phyloP scores from a whole-genome alignment of 2,113 vertebrate genomes.

The Hypanus sabinus region DNA sequence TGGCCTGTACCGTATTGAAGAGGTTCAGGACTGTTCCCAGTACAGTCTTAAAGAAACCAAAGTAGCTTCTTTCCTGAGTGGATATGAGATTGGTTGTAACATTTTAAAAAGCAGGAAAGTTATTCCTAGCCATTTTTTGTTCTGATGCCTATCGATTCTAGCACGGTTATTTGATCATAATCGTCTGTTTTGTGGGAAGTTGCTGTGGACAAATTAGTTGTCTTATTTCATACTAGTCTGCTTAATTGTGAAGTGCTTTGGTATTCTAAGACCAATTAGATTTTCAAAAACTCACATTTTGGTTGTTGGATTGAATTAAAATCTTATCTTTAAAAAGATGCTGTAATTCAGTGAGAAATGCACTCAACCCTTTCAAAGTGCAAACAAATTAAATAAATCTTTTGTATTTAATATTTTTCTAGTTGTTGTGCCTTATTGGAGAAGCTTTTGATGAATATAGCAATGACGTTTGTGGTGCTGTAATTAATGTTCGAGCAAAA shows the following conservation, averaged over 20 bases:
- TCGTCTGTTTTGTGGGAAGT: neutral
- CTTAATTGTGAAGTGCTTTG: neutral
- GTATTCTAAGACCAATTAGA: no score
- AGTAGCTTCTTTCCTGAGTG: no score
- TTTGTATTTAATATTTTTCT: neutral
- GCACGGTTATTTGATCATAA: neutral
- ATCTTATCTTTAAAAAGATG: neutral
- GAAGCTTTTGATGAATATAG: conserved; percentile 68
- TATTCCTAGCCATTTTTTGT: no score
- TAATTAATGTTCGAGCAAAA: conserved; percentile 72
- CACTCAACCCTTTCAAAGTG: neutral
- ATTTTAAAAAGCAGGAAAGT: neutral
- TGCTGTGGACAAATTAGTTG: neutral
- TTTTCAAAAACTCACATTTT: neutral
- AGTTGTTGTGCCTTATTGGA: conserved; percentile 75
- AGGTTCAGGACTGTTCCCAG: neutral
- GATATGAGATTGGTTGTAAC: no score
- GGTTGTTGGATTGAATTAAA: neutral
- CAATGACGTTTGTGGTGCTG: conserved; percentile 66
- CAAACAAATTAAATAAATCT: neutral
- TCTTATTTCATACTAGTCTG: neutral
- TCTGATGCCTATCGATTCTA: neutral
- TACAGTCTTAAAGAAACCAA: neutral
- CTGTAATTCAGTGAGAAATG: neutral
- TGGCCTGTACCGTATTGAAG: no score